Evolutionary conservation across 2,797 vertebrate species (phyloP).

Genomic region (Ambastaia sidthimunki): DNA sequence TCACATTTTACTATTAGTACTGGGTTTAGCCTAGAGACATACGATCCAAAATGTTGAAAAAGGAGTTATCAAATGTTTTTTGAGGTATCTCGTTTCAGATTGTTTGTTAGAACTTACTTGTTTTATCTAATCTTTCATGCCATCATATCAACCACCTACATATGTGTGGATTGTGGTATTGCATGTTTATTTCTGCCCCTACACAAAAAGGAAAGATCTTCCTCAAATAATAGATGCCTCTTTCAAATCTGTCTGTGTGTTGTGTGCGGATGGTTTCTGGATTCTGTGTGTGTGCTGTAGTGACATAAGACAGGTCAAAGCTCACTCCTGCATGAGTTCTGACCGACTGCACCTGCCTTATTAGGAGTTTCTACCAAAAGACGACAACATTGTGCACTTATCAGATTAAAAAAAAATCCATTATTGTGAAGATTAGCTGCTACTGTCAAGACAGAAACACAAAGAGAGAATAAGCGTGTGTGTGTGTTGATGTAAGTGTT

Average conservation of each 20-base stretch:
- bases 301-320: conserved; percentile 38
- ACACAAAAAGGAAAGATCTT: not conserved
- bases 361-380: conserved; percentile 49
- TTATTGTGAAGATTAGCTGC: conserved; percentile 3
- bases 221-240: no score
- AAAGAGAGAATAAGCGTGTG: not conserved
- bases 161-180: not conserved
- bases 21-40: no score
- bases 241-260: conserved; percentile 13
- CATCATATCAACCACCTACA: not conserved
- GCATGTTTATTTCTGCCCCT: not conserved
- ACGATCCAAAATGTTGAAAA: no score
- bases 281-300: conserved; percentile 20
- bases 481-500: conserved; percentile 7
- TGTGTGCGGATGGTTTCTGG: no score
- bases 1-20: no score
- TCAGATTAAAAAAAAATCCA: conserved; percentile 1
- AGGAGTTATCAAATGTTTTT: not conserved
- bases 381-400: conserved; percentile 28
- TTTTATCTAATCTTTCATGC: not conserved
- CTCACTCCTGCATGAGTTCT: conserved; percentile 24
- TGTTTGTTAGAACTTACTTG: not conserved
- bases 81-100: not conserved
- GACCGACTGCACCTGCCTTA: conserved; percentile 42
- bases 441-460: not conserved